Evolutionary conservation across 2,888 invertebrate species (phyloP), one percentile per base, ranked within the genome.

Genomic region (Eristalinus aeneus): DNA sequence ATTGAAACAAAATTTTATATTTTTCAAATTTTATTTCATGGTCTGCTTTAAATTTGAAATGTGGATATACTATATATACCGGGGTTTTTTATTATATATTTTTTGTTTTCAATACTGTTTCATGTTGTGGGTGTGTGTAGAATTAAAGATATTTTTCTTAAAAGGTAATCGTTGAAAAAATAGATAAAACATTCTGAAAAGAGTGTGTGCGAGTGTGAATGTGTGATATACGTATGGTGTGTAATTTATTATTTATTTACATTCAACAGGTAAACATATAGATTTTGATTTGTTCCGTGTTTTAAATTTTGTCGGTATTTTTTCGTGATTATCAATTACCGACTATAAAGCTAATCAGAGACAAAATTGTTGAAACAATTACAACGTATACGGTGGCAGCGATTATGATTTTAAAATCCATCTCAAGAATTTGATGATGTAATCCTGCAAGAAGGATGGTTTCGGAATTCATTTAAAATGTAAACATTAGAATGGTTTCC

Each of bases 391-490:
- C 89, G 90, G 90, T 89, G 89, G 90, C 90, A 89, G 90, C 89
- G 87, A 90, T 89, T 91, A 91, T 89, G 91, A 92, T 90, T 92
- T 92, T 92, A 92, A 92, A 88, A 92, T 92, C 92, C 92, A 92
- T 90, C 91, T 92, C 90, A 92, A 91, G 89, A 92, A 92, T 90
- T 92, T 92, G 90, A 91, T 91, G 90, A 92, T 90, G 91, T 91
- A 92, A 87, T 92, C 92, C 92, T 92, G 92, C 89, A 92, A 92
- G 90, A 90, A 90, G 89, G 89, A 88, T 89, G 90, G 71, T 82
- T 89, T 89, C 88, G 88, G 80, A 89, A 87, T 88, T 76, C 64
- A 56, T 77, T 88, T 79, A 77, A 75, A 75, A 82, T 75, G 74
- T 78, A 61, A 56, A 87, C 36, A 88, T 87, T 80, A 88, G 87